Evolutionary conservation across 2,888 invertebrate genomes (phyloP), one percentile per base, ranked within the genome.

Genomic region (Saturnia japonica): DNA sequence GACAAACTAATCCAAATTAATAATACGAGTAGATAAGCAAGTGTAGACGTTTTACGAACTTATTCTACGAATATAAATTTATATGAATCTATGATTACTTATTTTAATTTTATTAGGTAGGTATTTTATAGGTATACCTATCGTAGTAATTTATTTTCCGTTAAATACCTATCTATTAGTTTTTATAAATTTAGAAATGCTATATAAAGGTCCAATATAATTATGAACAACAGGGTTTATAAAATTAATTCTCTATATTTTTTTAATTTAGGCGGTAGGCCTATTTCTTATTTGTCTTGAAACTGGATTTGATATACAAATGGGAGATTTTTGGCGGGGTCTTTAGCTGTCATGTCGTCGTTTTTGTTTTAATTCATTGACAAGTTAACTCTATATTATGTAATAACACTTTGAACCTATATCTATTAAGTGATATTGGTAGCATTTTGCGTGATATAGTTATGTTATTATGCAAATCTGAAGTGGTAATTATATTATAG

Each of bases 181-280:
- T 28, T 60, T 28, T 60, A 28, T 28, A 25, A 28, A 60, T 14
- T 60, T 51, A 40, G 69, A 51, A 69, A 22, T 69, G 69, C 69
- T 69, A 64, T 69, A 40, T 51, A 69, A 64, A 64, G 47, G 51
- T 51, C 34, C 14, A 54, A 22, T 11, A 47, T 1, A 2, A 34
- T 43, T 43, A 43, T 43, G 4, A 9, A 43, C 43, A 8, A 14
- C 9, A 43, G 43, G 9, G 34, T 34, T 22, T 22, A 11, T 22
- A 54, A 54, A 54, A 54, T 54, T 9, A 54, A n/a, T 22, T n/a
- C 22, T 54, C 54, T 11, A 9, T 54, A 9, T 6, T 54, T 54
- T 54, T 22, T 54, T n/a, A n/a, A n/a, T 11, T 54, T 54, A n/a
- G n/a, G n/a, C n/a, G n/a, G n/a, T 54, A 22, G 54, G 54, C 54